phyloP scores from a whole-genome alignment of 2,113 vertebrate genomes.

The Nothobranchius kuhntae region DNA sequence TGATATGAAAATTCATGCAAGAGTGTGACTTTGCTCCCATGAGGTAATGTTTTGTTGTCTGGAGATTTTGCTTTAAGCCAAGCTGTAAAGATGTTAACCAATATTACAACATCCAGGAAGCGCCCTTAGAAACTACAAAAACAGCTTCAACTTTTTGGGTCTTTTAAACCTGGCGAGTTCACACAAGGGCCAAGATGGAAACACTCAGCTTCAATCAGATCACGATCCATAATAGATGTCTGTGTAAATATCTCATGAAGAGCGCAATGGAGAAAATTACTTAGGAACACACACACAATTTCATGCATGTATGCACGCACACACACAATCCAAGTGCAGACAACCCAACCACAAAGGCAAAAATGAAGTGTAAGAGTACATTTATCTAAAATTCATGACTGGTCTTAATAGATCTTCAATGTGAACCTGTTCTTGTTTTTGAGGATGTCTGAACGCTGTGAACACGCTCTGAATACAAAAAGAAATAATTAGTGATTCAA shows the following conservation, averaged over 20 bases:
- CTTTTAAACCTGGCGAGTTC: constrained; percentile 57
- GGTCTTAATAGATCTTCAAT: constrained; percentile 65
- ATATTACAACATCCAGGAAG: neutral
- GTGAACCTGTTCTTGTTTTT: constrained; percentile 37
- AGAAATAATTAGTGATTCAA: neutral
- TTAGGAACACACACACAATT: constrained; percentile 25
- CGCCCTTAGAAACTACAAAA: neutral
- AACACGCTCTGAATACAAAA: constrained; percentile 30
- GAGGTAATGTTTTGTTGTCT: neutral
- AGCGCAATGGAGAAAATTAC: constrained; percentile 78
- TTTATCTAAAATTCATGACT: constrained; percentile 66
- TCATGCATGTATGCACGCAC: neutral
- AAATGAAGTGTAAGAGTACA: constrained; percentile 44
- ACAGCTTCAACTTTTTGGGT: neutral
- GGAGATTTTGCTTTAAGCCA: constrained; percentile 2
- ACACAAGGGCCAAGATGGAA: constrained; percentile 73
- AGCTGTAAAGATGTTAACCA: neutral
- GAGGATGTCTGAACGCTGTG: constrained; percentile 19
- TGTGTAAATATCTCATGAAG: constrained; percentile 79
- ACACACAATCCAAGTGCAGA: constrained; percentile 6
- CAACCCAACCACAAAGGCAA: constrained; percentile 27
- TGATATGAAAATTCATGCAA: neutral
- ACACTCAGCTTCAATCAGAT: constrained; percentile 84
- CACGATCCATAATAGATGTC: constrained; percentile 78
- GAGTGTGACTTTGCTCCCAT: neutral